These are phyloP conservation scores for Astreopora myriophthalma DNA, from an alignment of 64 coral and sea anemone genomes.

Conservation along the genomic window DNA sequence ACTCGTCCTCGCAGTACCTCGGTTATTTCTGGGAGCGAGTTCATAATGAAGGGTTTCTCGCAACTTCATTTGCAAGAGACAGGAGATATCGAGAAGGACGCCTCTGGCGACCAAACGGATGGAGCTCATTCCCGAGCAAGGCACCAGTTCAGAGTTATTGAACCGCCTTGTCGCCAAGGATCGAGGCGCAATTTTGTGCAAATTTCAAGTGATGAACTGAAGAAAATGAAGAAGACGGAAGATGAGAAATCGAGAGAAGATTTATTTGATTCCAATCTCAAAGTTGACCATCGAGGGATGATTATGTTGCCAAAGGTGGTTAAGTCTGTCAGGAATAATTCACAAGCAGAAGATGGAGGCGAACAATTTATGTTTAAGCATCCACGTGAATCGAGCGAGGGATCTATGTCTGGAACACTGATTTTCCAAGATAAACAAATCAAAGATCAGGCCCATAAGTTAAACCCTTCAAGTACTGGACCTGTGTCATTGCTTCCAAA, in stretches of 20 bases:
- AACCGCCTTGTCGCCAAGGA: slow-evolving; percentile 68
- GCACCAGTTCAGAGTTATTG: slow-evolving; percentile 62
- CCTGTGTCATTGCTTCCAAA: neutral
- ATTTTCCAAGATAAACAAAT: neutral
- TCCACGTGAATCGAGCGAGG: neutral
- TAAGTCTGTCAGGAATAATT: neutral
- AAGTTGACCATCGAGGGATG: slow-evolving; percentile 37
- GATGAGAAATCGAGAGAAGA: neutral
- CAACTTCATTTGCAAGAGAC: neutral
- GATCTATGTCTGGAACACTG: neutral
- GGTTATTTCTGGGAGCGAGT: neutral
- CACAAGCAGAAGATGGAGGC: neutral
- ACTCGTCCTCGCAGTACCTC: neutral
- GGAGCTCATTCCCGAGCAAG: neutral
- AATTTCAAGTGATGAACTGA: slow-evolving; percentile 47
- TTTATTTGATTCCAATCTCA: slow-evolving; percentile 30
- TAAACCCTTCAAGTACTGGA: neutral
- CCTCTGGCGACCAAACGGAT: neutral
- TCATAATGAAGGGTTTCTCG: neutral
- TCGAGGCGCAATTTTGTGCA: slow-evolving; percentile 69
- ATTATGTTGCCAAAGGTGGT: neutral
- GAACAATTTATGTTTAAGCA: neutral
- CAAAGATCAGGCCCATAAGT: neutral
- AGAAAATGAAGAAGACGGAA: slow-evolving; percentile 50
- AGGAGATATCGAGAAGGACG: neutral